Percentiles rank a stretch among this genome's conserved stretches.
These are phyloP conservation scores for Reticulitermes speratus DNA, from an alignment of 1,140 invertebrate genomes.

Conservation along the genomic window DNA sequence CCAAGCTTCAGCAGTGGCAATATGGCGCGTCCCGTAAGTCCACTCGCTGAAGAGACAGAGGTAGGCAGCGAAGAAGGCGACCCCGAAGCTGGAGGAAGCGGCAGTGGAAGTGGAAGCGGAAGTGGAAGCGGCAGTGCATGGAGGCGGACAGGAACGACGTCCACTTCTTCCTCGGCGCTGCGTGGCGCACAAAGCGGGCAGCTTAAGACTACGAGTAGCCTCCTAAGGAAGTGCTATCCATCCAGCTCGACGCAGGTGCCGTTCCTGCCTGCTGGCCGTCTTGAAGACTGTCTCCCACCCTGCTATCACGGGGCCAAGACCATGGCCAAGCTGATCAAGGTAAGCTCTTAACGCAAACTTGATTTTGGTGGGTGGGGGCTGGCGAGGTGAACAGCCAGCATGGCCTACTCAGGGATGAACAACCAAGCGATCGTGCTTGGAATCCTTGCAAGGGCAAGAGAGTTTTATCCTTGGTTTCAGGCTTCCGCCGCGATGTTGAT, in stretches of 20 bases:
- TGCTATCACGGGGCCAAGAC: conserved; percentile 57
- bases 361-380: neutral
- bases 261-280: conserved; percentile 43
- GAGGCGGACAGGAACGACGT: neutral
- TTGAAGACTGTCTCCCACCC: conserved; percentile 55
- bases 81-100: conserved; percentile 28
- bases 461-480: no score
- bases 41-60: conserved; percentile 43
- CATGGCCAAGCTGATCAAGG: conserved; percentile 58
- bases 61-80: conserved; percentile 43
- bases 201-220: conserved; percentile 33
- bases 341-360: conserved; percentile 39
- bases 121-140: neutral
- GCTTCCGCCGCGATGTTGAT: no score
- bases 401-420: no score
- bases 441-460: no score
- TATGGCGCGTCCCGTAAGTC: conserved; percentile 44
- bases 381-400: no score
- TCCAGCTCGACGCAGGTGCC: conserved; percentile 40
- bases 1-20: conserved; percentile 36
- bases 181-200: neutral
- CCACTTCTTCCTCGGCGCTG: neutral
- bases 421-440: no score
- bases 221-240: conserved; percentile 45
- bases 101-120: conserved; percentile 34